Conservation (phyloP, 2,113 vertebrate genomes). For the Lepisosteus osseus region DNA sequence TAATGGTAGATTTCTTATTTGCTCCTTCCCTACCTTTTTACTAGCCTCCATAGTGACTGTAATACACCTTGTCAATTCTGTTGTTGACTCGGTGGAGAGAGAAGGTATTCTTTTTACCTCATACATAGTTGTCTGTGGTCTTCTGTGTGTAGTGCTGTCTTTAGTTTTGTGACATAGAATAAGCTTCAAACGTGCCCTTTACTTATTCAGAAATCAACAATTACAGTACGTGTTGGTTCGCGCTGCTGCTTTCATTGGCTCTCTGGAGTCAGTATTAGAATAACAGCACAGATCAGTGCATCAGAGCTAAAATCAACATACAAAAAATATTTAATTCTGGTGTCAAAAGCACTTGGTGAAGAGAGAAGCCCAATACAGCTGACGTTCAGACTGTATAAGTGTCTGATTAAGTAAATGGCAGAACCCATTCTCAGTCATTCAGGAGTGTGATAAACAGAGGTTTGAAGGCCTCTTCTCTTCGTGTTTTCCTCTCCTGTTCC, state of each 20-base stretch:
- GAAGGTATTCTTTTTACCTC: conserved; percentile 79
- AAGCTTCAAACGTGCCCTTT: conserved; percentile 51
- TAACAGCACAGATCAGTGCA: no score
- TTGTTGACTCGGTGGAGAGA: conserved; percentile 87
- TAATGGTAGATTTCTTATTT: conserved; percentile 75
- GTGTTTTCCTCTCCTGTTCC: conserved; percentile 29
- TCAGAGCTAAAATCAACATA: no score
- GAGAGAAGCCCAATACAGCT: no score
- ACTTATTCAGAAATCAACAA: conserved; percentile 32
- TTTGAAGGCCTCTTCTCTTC: not conserved
- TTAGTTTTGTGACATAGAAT: conserved; percentile 44
- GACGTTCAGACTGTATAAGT: conserved; percentile 10
- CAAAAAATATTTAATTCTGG: no score
- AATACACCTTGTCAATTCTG: conserved; percentile 92
- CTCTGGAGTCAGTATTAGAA: no score
- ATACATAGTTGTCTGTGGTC: conserved; percentile 20
- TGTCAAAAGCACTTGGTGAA: no score
- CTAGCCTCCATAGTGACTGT: conserved; percentile 98
- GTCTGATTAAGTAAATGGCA: conserved; percentile 46
- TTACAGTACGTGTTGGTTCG: no score
- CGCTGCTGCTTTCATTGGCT: no score
- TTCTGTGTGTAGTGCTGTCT: conserved; percentile 25
- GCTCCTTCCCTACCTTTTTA: conserved; percentile 68
- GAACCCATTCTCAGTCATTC: not conserved
- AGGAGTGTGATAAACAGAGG: not conserved